Evolutionary conservation across 2,888 invertebrate genomes (phyloP), one percentile per base, ranked within the genome.

Genomic region (Candidula unifasciata): DNA sequence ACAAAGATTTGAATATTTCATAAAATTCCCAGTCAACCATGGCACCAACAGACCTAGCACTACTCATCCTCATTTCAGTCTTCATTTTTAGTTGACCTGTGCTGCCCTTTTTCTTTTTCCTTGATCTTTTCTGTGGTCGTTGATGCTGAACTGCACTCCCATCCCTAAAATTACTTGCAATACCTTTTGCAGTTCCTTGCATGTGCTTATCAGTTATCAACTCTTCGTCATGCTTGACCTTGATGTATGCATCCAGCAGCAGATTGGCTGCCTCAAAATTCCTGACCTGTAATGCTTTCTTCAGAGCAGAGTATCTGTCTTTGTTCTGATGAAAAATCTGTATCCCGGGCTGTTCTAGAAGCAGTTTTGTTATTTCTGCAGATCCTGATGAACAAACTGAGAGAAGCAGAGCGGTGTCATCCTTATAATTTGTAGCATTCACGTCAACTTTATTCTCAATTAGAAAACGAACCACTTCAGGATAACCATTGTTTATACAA

Each of bases 281-380:
- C 69, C 27, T 69, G 33, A 18, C 69, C 33, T 69, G 30, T 30
- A 69, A 2, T 69, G 69, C 69, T 27, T 30, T 69, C 33, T 13
- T 69, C 6, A 69, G 69, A 69, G 69, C 69, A n/a, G 69, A 30
- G 69, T 69, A 69, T 30, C 69, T 30, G 8, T 69, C 18, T 27
- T 30, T 27, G 33, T 69, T 69, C 18, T 69, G 30, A 69, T 69
- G 69, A 30, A 6, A 16, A 16, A 69, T 5, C n/a, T 69, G n/a
- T 69, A 69, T 69, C 10, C 33, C 27, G 3, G 21, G 21, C 69
- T 69, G 69, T 27, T 33, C 18, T 27, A 69, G 69, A 33, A 69
- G 69, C 21, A 69, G 18, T 33, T 69, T 69, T 30, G 3, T 30
- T 27, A 69, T 69, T 21, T 69, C 69, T 33, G n/a, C 10, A 44